Evolutionary conservation across 2,797 vertebrate species (phyloP), one percentile per base, ranked within the genome.

Genomic region (Schizothorax lantsangensis): DNA sequence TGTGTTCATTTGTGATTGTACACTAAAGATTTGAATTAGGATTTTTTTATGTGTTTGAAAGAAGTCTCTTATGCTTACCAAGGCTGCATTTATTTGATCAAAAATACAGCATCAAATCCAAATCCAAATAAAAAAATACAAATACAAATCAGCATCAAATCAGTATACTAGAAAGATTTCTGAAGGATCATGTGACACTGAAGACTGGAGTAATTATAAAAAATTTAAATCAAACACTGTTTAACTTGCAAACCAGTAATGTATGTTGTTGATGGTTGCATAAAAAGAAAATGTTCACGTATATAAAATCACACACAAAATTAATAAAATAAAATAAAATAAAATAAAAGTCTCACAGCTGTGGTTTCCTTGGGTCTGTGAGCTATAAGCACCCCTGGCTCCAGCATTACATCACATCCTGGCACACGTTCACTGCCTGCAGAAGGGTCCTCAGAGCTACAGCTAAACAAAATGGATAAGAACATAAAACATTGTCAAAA

Each of bases 401-500:
- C 97, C 89, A 97, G 79, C 17, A 96, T 93, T 86, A 95, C 93
- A 59, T 97, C 97, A 89, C 94, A 96, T 86, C 97, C 97, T 87
- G 95, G 92, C 86, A 92, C 90, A 84, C 95, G 96, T 40, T 97
- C 97, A 82, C 95, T 92, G 30, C 85, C 64, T 52, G 88, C 77
- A 1, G 92, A 88, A 33, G 88, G 87, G n/a, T 95, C 93, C 21
- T 92, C 93, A 73, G 79, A 19, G 47, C 95, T 95, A 83, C 64
- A 1, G 77, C 66, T 89, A 69, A 82, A 75, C 40, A 21, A 84
- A 52, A 88, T 26, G 87, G 15, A 83, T 72, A 40, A 54, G 23
- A 71, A 38, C 79, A 64, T 54, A 84, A 68, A 66, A 6, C 38
- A 47, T 17, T 2, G 11, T 12, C 14, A 72, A 54, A 85, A 75